These are phyloP conservation scores for Varecia variegata DNA, from an alignment of 2,797 vertebrate genomes.

Conservation along the genomic window DNA sequence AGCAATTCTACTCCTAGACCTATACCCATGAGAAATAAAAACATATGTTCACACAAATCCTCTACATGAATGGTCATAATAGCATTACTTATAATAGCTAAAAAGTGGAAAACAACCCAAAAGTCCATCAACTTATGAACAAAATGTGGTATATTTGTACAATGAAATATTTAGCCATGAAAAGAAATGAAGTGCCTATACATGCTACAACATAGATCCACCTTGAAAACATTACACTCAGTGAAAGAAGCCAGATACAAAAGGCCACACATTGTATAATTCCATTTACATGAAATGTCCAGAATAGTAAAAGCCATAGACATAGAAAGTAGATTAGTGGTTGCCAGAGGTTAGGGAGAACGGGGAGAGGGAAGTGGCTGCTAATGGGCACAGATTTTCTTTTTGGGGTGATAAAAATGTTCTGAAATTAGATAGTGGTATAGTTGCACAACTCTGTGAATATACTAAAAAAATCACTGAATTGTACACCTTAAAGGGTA, in stretches of 20 bases:
- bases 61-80: background rate
- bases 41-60: background rate
- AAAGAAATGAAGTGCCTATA: background rate
- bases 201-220: background rate
- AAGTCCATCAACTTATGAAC: background rate
- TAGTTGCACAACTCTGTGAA: background rate
- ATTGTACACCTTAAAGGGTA: background rate
- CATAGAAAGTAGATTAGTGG: background rate
- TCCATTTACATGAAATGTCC: background rate
- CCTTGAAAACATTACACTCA: background rate
- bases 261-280: background rate
- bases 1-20: background rate
- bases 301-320: background rate
- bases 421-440: conserved; percentile 21
- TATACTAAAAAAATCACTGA: background rate
- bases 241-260: background rate
- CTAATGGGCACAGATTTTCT: background rate
- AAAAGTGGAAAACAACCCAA: background rate
- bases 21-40: conserved; percentile 26
- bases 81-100: background rate
- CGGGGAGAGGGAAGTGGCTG: background rate
- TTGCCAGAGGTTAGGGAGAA: background rate
- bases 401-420: background rate
- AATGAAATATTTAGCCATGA: conserved; percentile 2
- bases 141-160: background rate